phyloP scores from a whole-genome alignment of 2,888 invertebrate genomes.

The Polyommatus iphigenia region DNA sequence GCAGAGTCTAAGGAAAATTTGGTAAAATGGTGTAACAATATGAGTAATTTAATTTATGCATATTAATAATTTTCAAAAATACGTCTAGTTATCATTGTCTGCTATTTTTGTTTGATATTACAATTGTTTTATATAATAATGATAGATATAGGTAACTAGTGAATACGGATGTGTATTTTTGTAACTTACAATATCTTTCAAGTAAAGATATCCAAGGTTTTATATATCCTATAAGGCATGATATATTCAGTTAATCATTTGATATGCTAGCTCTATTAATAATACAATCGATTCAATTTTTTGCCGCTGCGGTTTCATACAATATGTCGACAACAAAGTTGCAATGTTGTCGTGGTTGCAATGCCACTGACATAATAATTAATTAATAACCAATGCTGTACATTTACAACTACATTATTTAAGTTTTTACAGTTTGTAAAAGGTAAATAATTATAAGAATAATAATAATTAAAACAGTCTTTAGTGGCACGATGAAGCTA shows the following conservation, averaged over 20 bases:
- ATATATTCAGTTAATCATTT: neutral
- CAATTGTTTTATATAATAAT: neutral
- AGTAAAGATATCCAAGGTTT: neutral
- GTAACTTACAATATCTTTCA: neutral
- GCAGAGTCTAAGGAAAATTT: neutral
- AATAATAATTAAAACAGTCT: neutral
- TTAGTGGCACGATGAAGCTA: too few relatives aligned
- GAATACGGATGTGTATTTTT: neutral
- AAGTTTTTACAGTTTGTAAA: neutral
- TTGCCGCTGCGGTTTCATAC: neutral
- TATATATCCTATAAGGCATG: neutral
- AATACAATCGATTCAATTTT: neutral
- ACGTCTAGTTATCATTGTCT: neutral
- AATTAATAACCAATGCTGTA: neutral
- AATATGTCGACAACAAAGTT: conserved; percentile 1
- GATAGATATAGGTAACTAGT: neutral
- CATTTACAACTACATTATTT: neutral
- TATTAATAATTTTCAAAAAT: too few relatives aligned
- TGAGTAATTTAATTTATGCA: too few relatives aligned
- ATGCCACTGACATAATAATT: neutral
- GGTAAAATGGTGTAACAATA: neutral
- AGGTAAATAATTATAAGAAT: neutral
- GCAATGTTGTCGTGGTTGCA: neutral
- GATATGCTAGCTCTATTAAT: neutral
- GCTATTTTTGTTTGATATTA: neutral